Conservation (phyloP, 2,113 vertebrate genomes). For the Prionailurus viverrinus region DNA sequence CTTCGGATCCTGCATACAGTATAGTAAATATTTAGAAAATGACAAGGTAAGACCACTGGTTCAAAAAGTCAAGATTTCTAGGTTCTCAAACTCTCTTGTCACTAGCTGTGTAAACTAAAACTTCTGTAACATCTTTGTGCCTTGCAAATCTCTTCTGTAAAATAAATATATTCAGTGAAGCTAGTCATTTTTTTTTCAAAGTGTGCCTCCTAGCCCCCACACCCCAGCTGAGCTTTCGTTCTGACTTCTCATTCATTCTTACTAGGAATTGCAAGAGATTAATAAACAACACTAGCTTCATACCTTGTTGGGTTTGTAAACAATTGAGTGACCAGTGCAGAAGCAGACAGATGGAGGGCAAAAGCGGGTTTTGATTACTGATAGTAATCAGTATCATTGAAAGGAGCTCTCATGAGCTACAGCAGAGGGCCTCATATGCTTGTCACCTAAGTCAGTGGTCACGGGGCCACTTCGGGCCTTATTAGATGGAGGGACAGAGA, state of each 20-base stretch:
- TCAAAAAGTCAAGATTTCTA: background rate
- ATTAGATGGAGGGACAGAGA: background rate
- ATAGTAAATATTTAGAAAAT: background rate
- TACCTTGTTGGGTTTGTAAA: background rate
- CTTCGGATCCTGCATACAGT: background rate
- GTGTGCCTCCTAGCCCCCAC: background rate
- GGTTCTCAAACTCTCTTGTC: background rate
- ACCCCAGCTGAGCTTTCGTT: background rate
- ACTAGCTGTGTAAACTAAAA: background rate
- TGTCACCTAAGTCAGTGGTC: background rate
- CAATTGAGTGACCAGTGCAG: background rate
- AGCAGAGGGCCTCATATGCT: background rate
- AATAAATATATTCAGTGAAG: background rate
- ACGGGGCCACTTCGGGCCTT: background rate
- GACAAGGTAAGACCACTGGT: too few species aligned
- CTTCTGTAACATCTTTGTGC: background rate
- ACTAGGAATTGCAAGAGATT: background rate
- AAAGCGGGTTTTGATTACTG: background rate
- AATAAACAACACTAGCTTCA: background rate
- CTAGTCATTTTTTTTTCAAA: background rate
- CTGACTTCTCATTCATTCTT: background rate
- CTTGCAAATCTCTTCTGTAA: background rate
- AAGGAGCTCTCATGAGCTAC: background rate
- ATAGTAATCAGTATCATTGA: background rate
- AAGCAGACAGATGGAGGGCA: background rate